Evolutionary conservation across 2,797 vertebrate genomes (phyloP).

Genomic region (Enteromius fasciolatus): DNA sequence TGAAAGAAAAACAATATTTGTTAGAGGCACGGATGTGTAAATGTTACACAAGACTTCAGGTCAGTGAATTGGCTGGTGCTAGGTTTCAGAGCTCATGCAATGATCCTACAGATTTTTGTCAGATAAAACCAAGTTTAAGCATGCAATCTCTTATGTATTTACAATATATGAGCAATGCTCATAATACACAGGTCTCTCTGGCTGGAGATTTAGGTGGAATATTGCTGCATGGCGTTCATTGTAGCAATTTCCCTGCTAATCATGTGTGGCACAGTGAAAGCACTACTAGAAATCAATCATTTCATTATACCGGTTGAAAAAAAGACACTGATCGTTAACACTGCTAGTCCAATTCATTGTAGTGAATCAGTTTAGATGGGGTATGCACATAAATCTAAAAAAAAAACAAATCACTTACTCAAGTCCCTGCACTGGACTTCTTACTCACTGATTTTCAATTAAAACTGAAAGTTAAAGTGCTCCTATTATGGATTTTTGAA

Average conservation of each 20-base stretch:
- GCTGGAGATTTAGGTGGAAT: background rate
- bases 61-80: background rate
- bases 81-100: background rate
- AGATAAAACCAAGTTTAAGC: background rate
- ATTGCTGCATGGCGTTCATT: background rate
- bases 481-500: no score
- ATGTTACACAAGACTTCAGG: background rate
- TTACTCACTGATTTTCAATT: background rate
- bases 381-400: background rate
- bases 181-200: background rate
- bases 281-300: background rate
- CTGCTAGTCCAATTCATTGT: background rate
- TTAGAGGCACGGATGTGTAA: background rate
- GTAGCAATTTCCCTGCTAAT: background rate
- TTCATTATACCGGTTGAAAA: background rate
- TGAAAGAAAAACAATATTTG: constrained; percentile 4
- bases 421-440: background rate
- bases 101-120: background rate
- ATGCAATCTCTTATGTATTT: background rate
- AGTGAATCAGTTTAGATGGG: background rate
- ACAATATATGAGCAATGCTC: background rate
- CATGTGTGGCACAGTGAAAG: background rate
- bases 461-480: background rate
- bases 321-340: background rate
- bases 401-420: background rate